Evolutionary conservation across 2,113 vertebrate genomes (phyloP), one percentile per base, ranked within the genome.

Genomic region (Nymphicus hollandicus): DNA sequence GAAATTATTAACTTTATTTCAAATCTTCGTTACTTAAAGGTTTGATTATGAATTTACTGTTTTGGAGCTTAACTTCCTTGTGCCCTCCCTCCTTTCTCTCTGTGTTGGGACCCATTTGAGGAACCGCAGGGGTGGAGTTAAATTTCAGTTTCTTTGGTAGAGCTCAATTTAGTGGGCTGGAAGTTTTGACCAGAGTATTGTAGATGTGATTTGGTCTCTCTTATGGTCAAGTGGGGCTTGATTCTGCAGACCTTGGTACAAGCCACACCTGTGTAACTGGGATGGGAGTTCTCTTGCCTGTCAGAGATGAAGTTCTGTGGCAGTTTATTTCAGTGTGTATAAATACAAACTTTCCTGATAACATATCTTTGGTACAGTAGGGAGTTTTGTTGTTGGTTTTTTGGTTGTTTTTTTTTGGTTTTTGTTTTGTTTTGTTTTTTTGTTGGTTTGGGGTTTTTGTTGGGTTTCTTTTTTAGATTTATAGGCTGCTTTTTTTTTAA

Each of bases 211-310:
- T 74, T 60, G 39, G 20, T 61, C 18, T 60, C 16, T 53, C 4
- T 53, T 17, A 1, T 13, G 58, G 5, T 9, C 3, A 10, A 24
- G 20, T 47, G 58, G 0, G 28, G 4, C 55, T 93, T 53, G 65
- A 2, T 39, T 72, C 61, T 91, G 53, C 61, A 72, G 65, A 20
- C 7, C 20, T 4, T 33, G 65, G 25, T 71, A 37, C 19, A 27
- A 70, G 17, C 69, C 49, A 8, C 31, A 3, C 4, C 0, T 0
- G 3, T 74, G 52, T 43, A 46, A 11, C 3, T 19, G 60, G 12
- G 15, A 63, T 19, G 60, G 12, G 15, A 63, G 3, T 6, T 58
- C 14, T 37, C 27, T 50, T 17, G 29, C 6, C 44, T 82, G 70
- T 52, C 35, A 31, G 41, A n/a, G 13, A 4, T 50, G 11, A 47